Evolutionary conservation across 2,113 vertebrate species (phyloP).

Genomic region (Jaculus jaculus): DNA sequence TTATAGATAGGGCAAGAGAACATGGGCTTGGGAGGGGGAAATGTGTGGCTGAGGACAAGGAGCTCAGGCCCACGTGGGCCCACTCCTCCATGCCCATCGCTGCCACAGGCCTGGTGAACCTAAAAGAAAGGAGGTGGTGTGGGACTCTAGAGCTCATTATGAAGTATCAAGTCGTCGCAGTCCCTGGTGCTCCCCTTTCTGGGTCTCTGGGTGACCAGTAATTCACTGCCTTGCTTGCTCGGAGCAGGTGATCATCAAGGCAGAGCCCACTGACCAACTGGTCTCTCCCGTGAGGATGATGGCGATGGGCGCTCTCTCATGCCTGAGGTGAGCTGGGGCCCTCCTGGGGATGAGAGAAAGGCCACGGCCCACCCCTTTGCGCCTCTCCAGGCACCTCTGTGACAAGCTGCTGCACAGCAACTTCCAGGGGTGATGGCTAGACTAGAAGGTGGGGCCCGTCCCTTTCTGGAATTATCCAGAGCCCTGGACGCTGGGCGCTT

Average conservation of each 20-base stretch:
- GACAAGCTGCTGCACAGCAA: background rate
- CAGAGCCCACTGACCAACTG: background rate
- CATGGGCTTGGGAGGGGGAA: background rate
- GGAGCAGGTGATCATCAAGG: conserved; percentile 59
- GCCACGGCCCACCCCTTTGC: background rate
- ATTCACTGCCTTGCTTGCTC: background rate
- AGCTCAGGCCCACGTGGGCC: background rate
- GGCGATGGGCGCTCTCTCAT: conserved; percentile 50
- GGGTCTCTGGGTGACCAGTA: background rate
- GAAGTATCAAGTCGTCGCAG: background rate
- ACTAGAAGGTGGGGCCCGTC: background rate
- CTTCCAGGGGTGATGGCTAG: background rate
- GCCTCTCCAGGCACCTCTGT: background rate
- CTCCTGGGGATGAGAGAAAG: fast-evolving
- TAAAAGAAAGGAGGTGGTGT: background rate
- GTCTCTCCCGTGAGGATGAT: conserved; percentile 55
- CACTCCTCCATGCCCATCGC: background rate
- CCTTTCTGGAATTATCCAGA: background rate
- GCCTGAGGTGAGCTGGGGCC: conserved; percentile 65
- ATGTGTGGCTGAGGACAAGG: background rate
- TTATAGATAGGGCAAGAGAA: fast-evolving
- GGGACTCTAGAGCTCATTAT: fast-evolving
- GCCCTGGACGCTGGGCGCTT: background rate
- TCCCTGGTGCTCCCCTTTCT: fast-evolving
- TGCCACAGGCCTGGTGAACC: background rate